A percentile compares a stretch with the other conserved stretches of the same genome.
Evolutionary conservation across 2,113 vertebrate genomes (phyloP).

Genomic region (Himantopus leucocephalus): DNA sequence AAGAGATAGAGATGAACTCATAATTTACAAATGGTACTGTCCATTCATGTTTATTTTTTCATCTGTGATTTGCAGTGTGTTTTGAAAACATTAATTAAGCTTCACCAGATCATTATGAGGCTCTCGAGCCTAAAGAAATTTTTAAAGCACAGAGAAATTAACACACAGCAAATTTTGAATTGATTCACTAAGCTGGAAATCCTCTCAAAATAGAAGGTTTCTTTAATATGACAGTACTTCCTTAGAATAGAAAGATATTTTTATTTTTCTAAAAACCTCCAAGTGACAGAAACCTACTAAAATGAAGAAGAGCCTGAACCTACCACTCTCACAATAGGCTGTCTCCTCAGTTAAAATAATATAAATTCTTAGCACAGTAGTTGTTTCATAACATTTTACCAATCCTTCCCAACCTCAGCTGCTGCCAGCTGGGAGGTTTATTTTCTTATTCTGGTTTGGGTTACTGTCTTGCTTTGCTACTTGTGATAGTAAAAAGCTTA

Average conservation of each 20-base stretch:
- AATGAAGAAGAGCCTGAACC: background rate
- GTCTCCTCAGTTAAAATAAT: background rate
- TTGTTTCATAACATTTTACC: background rate
- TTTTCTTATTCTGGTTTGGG: slow-evolving; percentile 35
- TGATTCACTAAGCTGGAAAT: background rate
- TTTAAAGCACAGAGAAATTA: background rate
- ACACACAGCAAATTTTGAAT: background rate
- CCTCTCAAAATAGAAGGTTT: background rate
- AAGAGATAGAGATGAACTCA: background rate
- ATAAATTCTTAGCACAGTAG: slow-evolving; percentile 18
- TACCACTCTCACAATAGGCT: background rate
- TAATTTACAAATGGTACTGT: background rate
- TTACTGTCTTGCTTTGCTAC: slow-evolving; percentile 1
- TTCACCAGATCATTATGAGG: background rate
- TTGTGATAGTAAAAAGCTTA: background rate
- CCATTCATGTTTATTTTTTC: background rate
- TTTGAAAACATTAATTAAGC: background rate
- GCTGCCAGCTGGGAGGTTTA: background rate
- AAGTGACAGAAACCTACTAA: background rate
- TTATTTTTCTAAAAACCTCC: background rate
- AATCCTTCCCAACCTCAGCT: background rate
- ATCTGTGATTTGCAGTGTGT: background rate
- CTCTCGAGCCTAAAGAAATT: background rate
- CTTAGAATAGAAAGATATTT: background rate
- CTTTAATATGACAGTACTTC: background rate